A percentile compares a stretch with the other conserved stretches of the same genome.
Evolutionary conservation across 2,113 vertebrate genomes (phyloP).

Genomic region (Struthio camelus): DNA sequence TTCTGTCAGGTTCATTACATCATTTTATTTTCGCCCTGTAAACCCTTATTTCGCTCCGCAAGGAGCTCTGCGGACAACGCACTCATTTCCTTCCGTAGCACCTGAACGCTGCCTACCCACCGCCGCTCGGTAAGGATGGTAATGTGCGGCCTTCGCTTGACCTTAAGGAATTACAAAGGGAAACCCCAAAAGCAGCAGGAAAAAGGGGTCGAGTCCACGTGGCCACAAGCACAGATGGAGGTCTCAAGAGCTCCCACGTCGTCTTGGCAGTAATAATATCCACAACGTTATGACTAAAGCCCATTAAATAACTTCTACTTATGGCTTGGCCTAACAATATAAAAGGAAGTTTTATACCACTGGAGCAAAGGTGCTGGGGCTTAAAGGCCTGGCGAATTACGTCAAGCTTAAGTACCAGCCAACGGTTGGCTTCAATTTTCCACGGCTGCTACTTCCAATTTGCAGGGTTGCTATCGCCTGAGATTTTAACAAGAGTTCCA

Average conservation of each 20-base stretch:
- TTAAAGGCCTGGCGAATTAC: neutral
- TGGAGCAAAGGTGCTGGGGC: neutral
- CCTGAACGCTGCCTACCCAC: neutral
- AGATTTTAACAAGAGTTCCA: neutral
- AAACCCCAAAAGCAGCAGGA: slow-evolving; percentile 13
- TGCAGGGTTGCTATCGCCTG: neutral
- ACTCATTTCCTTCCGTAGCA: neutral
- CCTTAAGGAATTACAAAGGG: neutral
- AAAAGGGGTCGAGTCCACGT: neutral
- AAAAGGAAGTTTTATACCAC: neutral
- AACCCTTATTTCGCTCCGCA: neutral
- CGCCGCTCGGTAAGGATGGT: neutral
- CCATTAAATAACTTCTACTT: neutral
- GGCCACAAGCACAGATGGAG: neutral
- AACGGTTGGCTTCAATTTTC: neutral
- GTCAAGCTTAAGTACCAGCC: neutral
- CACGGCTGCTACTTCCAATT: neutral
- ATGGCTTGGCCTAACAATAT: neutral
- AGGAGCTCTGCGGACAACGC: neutral
- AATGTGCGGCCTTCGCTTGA: neutral
- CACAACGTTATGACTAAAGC: neutral
- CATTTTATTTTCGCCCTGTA: neutral
- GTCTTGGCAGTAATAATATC: neutral
- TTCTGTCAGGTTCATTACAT: slow-evolving; percentile 39
- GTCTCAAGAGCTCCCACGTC: neutral